These are phyloP conservation scores for Poecilia wingei DNA, from an alignment of 2,797 vertebrate genomes.

Conservation along the genomic window DNA sequence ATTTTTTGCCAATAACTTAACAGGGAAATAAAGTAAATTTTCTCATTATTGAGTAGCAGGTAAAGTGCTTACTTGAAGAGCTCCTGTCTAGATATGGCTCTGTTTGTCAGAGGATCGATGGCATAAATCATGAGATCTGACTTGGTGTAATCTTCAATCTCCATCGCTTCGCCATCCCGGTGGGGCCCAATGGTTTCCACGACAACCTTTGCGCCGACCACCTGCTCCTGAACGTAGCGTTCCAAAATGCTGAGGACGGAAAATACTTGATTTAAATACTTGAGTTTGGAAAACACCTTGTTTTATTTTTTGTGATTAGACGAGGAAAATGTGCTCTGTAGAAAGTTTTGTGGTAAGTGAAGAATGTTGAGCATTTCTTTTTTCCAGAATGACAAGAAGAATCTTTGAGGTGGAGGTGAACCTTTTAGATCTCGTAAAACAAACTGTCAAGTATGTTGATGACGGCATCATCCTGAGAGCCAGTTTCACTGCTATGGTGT, in stretches of 20 bases:
- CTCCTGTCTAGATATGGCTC: constrained; percentile 92
- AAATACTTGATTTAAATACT: constrained; percentile 8
- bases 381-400: not conserved
- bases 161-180: constrained; percentile 87
- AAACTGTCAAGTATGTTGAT: not conserved
- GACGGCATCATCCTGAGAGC: not conserved
- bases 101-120: constrained; percentile 94
- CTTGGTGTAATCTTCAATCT: constrained; percentile 94
- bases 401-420: not conserved
- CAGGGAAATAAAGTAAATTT: constrained; percentile 1
- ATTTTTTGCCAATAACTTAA: not conserved
- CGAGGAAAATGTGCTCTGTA: not conserved
- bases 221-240: constrained; percentile 93
- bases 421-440: not conserved
- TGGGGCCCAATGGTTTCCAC: constrained; percentile 94
- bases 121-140: constrained; percentile 96
- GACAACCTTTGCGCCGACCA: constrained; percentile 92
- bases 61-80: constrained; percentile 90
- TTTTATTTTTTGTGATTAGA: not conserved
- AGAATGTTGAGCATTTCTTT: not conserved
- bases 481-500: not conserved
- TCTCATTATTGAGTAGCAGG: constrained; percentile 1
- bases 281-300: not conserved
- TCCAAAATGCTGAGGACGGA: constrained; percentile 87
- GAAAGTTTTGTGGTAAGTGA: not conserved